phyloP scores from a whole-genome alignment of 2,113 vertebrate species.

The Sialia sialis region DNA sequence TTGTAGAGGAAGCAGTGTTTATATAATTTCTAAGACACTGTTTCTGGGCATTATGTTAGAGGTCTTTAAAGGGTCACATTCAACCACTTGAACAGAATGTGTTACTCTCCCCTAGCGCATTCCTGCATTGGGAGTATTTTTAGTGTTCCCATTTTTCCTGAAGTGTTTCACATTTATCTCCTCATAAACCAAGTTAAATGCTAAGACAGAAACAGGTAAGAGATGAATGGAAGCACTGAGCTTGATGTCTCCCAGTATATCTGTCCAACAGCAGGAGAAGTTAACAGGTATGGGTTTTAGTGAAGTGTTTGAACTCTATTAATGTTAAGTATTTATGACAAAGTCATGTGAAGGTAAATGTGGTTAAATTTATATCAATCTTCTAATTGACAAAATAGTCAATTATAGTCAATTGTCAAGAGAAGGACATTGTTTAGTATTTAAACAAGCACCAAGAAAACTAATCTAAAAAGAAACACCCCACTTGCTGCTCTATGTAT shows the following conservation, averaged over 20 bases:
- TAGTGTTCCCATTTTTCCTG: background rate
- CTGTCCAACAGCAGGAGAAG: background rate
- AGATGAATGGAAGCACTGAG: background rate
- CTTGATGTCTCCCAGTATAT: background rate
- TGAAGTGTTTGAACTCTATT: background rate
- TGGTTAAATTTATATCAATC: background rate
- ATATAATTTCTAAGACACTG: background rate
- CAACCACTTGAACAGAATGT: background rate
- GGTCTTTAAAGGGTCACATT: background rate
- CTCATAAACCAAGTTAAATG: background rate
- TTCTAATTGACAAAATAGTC: background rate
- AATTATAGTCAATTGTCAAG: background rate
- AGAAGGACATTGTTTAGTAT: background rate
- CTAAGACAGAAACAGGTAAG: background rate
- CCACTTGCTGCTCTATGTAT: background rate
- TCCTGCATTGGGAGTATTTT: background rate
- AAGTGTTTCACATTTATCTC: background rate
- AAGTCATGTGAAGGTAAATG: background rate
- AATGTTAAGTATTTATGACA: background rate
- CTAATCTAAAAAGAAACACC: background rate
- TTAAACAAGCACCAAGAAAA: background rate
- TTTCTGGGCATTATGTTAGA: background rate
- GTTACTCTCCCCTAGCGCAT: background rate
- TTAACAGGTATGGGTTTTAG: background rate
- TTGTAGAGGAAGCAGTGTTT: background rate